phyloP scores from a whole-genome alignment of 2,888 invertebrate genomes.

The Eugnorisma glareosa region DNA sequence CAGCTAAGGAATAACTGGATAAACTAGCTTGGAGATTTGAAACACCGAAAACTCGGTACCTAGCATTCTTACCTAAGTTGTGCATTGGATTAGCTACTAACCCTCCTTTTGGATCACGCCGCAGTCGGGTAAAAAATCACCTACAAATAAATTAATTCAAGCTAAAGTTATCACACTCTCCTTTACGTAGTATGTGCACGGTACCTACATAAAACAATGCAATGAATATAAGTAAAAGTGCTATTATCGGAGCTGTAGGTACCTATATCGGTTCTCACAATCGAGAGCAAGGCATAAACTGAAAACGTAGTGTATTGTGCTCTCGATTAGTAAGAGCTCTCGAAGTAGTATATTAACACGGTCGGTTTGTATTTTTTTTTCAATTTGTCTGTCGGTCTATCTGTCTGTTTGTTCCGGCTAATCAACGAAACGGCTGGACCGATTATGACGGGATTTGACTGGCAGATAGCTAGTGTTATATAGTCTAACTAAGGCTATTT shows the following conservation, averaged over 20 bases:
- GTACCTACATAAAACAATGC: conserved; percentile 9
- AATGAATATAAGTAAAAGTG: conserved; percentile 16
- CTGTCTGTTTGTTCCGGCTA: too few species aligned
- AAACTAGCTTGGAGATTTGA: background rate
- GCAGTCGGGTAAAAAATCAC: background rate
- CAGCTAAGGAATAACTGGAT: background rate
- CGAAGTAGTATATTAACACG: conserved; percentile 1
- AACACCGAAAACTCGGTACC: background rate
- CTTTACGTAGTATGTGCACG: background rate
- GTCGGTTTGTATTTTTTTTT: background rate
- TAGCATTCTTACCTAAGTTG: background rate
- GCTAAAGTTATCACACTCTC: background rate
- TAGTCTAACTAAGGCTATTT: too few species aligned
- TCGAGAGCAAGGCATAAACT: too few species aligned
- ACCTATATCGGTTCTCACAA: conserved; percentile 26
- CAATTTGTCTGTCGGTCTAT: too few species aligned
- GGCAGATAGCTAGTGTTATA: too few species aligned
- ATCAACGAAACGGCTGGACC: too few species aligned
- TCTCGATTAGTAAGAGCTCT: too few species aligned
- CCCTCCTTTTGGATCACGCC: background rate
- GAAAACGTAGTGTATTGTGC: too few species aligned
- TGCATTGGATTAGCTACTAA: background rate
- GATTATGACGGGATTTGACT: too few species aligned
- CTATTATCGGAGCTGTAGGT: conserved; percentile 21
- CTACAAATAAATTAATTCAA: background rate